These are phyloP conservation scores for Helicoverpa zea DNA, from an alignment of 1,140 invertebrate species.

Conservation along the genomic window DNA sequence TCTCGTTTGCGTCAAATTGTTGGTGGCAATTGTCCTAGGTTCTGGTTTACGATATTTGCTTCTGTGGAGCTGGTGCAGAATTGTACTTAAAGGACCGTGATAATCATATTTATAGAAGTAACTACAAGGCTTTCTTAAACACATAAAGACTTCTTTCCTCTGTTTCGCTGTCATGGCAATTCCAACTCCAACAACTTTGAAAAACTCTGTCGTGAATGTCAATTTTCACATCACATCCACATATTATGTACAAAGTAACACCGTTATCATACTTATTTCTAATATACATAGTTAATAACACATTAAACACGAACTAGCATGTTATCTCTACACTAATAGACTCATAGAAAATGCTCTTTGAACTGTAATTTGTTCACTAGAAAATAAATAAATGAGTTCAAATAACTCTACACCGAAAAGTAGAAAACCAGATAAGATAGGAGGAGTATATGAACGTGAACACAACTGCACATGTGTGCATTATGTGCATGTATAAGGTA, in stretches of 20 bases:
- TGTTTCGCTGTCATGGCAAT: too few species aligned
- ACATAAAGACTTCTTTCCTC: too few species aligned
- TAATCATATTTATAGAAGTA: background rate
- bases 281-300: too few species aligned
- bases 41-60: conserved; percentile 9
- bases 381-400: too few species aligned
- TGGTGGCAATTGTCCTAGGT: conserved; percentile 21
- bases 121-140: background rate
- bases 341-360: too few species aligned
- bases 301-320: background rate
- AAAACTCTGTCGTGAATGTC: too few species aligned
- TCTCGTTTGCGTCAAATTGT: conserved; percentile 24
- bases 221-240: too few species aligned
- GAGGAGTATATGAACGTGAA: conserved; percentile 1
- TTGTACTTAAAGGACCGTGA: background rate
- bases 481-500: conserved; percentile 49
- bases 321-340: too few species aligned
- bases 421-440: conserved; percentile 51
- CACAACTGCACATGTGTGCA: conserved; percentile 30
- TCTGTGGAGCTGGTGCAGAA: background rate
- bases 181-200: too few species aligned
- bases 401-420: background rate
- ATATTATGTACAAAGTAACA: too few species aligned
- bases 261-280: too few species aligned
- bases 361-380: too few species aligned